Conservation (phyloP, 1,140 invertebrate genomes). For the Cherax destructor region DNA sequence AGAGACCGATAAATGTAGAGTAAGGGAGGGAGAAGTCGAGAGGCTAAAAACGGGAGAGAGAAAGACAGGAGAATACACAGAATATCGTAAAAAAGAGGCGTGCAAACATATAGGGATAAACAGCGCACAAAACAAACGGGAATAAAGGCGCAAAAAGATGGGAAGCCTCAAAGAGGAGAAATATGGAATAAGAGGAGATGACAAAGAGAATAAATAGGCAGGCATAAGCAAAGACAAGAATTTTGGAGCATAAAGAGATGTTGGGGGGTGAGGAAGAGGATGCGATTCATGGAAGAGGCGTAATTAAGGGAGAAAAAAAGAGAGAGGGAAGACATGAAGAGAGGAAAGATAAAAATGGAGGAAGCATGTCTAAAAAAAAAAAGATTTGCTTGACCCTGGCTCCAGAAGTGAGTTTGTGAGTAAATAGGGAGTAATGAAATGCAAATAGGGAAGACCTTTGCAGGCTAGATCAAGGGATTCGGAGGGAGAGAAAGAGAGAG, state of each 20-base stretch:
- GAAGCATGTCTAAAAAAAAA: neutral
- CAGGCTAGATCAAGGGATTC: neutral
- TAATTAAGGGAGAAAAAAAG: neutral
- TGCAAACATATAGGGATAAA: no score
- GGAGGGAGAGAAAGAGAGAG: neutral
- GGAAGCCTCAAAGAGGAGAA: neutral
- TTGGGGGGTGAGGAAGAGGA: neutral
- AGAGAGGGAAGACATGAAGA: neutral
- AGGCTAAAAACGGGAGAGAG: no score
- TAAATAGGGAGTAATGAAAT: neutral
- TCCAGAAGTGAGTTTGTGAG: neutral
- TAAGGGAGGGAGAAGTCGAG: no score
- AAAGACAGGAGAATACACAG: no score
- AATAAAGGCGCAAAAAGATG: no score
- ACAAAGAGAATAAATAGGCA: neutral
- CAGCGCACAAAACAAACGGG: no score
- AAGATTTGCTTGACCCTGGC: neutral
- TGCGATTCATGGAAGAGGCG: neutral
- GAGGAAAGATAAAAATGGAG: neutral
- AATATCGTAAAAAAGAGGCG: no score
- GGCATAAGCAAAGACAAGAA: neutral
- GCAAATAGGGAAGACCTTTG: neutral
- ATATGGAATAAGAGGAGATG: neutral
- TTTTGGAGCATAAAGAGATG: neutral
- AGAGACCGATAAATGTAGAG: no score